A percentile compares a stretch with the other conserved stretches of the same genome.
Evolutionary conservation across 2,113 vertebrate species (phyloP).

Genomic region (Piprites chloris): DNA sequence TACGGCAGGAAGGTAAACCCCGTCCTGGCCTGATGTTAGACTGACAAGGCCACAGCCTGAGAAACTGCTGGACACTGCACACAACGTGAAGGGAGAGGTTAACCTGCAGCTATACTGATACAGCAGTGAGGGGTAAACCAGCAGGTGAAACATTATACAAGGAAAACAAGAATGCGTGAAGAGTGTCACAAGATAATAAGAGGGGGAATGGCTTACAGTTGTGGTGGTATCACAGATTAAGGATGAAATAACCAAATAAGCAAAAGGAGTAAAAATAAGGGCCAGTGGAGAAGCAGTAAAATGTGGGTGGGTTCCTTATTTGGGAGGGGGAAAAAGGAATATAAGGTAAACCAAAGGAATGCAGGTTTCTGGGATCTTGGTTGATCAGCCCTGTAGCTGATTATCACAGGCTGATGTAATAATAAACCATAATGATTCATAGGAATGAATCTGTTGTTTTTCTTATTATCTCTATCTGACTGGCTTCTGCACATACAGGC

Average conservation of each 20-base stretch:
- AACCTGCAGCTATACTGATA: not conserved
- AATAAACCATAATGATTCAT: not conserved
- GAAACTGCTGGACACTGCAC: not conserved
- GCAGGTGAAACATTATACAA: not conserved
- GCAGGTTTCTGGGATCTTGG: not conserved
- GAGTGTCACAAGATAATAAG: not conserved
- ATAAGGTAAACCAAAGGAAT: not conserved
- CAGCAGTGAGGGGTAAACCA: not conserved
- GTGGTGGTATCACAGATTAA: not conserved
- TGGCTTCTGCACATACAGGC: not conserved
- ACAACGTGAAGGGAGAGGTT: not conserved
- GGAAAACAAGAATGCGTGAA: not conserved
- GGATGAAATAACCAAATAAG: not conserved
- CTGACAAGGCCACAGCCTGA: not conserved
- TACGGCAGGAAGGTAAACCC: not conserved
- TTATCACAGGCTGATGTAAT: not conserved
- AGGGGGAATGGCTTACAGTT: not conserved
- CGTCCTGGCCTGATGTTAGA: not conserved
- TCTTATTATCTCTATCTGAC: not conserved
- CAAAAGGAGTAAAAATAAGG: not conserved
- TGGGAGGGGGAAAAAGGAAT: not conserved
- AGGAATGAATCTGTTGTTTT: not conserved
- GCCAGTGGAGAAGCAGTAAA: not conserved
- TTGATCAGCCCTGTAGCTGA: not conserved
- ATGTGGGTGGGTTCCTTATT: not conserved